Evolutionary conservation across 2,888 invertebrate genomes (phyloP), one percentile per base, ranked within the genome.

Genomic region (Margaritifera margaritifera): DNA sequence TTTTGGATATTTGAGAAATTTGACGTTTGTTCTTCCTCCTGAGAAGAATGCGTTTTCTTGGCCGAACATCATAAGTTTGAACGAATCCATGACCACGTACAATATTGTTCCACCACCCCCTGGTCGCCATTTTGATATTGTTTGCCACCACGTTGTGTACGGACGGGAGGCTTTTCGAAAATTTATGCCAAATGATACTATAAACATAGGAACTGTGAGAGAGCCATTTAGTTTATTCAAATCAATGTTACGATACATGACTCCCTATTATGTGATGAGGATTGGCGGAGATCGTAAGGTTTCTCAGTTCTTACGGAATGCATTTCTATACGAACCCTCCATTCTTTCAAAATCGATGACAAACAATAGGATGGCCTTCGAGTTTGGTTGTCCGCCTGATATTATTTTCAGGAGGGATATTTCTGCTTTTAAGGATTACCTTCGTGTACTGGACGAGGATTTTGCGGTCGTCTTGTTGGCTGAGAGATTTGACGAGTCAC

Each of bases 61-160:
- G 59, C 77, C 77, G 25, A 77, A 77, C 58, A 72, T 77, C 1
- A 77, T 77, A 20, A 77, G 77, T 56, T 68, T 55, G 18, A 72
- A 74, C 42, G 77, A 77, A 50, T 73, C 77, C 1, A 50, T 75
- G 1, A 75, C 72, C 6, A 56, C 60, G 56, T 72, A 72, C 55
- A 77, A 77, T 54, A 73, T 65, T 1, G 24, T 75, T 27, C 65
- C 69, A 11, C 71, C 73, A 27, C 75, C 72, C n/a, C 19, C 58
- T 18, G 73, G 71, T 1, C 67, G 65, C 62, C 24, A 62, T 2
- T 73, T 71, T 64, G 77, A 77, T 53, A 72, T 77, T 27, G 68
- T 77, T 24, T 72, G 74, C 52, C 71, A 77, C 42, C 77, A 77
- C 51, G 77, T 75, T 31, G 57, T 77, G 1, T 77, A 73, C 62